Base-by-base conservation (phyloP, 1,140 invertebrate genomes). In the Amphibalanus amphitrite region DNA sequence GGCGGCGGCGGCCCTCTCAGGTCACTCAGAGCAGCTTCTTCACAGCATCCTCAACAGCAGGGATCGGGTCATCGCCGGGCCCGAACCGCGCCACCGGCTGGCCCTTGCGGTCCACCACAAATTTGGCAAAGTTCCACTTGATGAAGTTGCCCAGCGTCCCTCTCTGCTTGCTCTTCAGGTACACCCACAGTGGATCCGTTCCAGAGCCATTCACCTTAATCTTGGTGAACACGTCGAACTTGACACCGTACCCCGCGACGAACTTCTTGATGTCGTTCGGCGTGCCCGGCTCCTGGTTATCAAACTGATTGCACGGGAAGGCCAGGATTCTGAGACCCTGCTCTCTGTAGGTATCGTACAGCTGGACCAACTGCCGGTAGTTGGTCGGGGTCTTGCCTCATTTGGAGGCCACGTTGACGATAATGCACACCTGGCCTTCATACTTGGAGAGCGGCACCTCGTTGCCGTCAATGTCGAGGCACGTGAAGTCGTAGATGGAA, bases 121-220 rank as follows among this genome's bases (percentile, higher is more conserved):
- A n/a, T n/a, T n/a, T n/a, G n/a, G n/a, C n/a, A n/a, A n/a, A n/a
- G n/a, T n/a, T n/a, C n/a, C n/a, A n/a, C n/a, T n/a, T n/a, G n/a
- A n/a, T n/a, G n/a, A n/a, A n/a, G n/a, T 89, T 81, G 4, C 85
- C 86, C n/a, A 91, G 75, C 15, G 84, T 85, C 0, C 90, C 90
- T 8, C 83, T 81, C 74, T 92, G 86, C 74, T 91, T 91, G 29
- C 85, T 79, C 81, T 96, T 94, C 74, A 98, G 82, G 79, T 88
- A 97, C 72, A 89, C 89, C 82, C 86, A 98, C n/a, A 97, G 78
- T 0, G 94, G 93, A 82, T 90, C 86, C 20, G 93, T 88, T 73
- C 87, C 80, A 17, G 88, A 85, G 0, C 93, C 93, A 80, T 97
- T n/a, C n/a, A n/a, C n/a, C n/a, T n/a, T n/a, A n/a, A n/a, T n/a